Evolutionary conservation across 2,888 invertebrate genomes (phyloP).

Genomic region (Eubasilissa splendida): DNA sequence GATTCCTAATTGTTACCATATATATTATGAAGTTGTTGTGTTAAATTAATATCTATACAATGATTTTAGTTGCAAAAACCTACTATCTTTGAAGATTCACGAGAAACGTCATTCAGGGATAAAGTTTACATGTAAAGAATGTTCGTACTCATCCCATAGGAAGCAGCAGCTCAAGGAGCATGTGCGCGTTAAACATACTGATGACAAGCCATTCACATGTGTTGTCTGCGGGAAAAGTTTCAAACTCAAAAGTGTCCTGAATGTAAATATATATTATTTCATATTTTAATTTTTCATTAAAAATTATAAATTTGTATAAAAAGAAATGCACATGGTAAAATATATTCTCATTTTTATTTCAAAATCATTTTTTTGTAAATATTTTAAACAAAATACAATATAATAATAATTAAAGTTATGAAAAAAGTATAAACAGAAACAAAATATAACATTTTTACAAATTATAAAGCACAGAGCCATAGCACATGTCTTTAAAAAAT

Average conservation of each 20-base stretch:
- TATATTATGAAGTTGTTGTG: neutral
- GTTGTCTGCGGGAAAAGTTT: constrained; percentile 35
- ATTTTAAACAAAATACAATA: too few species aligned
- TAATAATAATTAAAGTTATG: too few species aligned
- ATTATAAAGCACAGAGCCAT: too few species aligned
- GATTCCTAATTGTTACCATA: too few species aligned
- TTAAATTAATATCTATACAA: neutral
- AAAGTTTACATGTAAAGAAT: constrained; percentile 26
- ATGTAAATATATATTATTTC: constrained; percentile 17
- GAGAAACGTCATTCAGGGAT: constrained; percentile 28
- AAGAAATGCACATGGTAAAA: neutral
- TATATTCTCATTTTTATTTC: neutral
- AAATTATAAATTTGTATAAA: neutral
- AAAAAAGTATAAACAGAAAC: too few species aligned
- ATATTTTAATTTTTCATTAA: neutral
- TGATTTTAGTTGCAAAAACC: constrained; percentile 43
- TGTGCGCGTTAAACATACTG: constrained; percentile 40
- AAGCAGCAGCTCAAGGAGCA: constrained; percentile 33
- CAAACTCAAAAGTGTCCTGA: constrained; percentile 33
- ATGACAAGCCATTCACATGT: constrained; percentile 42
- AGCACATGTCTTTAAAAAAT: too few species aligned
- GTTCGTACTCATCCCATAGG: constrained; percentile 23
- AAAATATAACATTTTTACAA: too few species aligned
- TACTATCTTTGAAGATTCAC: constrained; percentile 31
- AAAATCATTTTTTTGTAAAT: too few species aligned